Base-by-base conservation (phyloP, 2,113 vertebrate genomes). In the Piaya cayana region DNA sequence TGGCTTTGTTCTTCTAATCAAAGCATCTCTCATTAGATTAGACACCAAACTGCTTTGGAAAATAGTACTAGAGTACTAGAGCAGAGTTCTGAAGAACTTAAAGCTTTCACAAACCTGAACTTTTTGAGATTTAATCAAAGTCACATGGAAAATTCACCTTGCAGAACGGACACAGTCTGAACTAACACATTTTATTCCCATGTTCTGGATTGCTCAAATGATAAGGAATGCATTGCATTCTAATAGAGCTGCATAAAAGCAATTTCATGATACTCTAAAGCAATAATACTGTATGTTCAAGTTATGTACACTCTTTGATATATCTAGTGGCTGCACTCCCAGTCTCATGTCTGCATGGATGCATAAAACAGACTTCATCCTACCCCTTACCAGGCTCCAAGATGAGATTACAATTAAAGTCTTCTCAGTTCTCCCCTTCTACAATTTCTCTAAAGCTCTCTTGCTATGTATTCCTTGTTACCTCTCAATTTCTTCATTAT, bases 231-330 rank as follows among this genome's bases (percentile, higher is more conserved):
- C 88, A 56, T 42, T 94, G 70, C 50, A 50, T 62, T 78, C 4
- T 32, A 86, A 50, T 63, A 69, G 45, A 17, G 58, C 77, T 69
- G 64, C 60, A 90, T 64, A 76, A 93, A 87, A 91, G 81, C 90
- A 91, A 92, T 92, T 92, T 80, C 72, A 39, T 9, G 26, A 36
- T 37, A 37, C 20, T 89, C 82, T 76, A 58, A 77, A 96, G 93
- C 88, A 92, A 26, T 67, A 89, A 37, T 4, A 14, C 8, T 8
- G 8, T 8, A n/a, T 53, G 69, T n/a, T 82, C 64, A 72, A 95
- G 83, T 62, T 47, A n/a, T 12, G 52, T 45, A 56, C 62, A 53
- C 39, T 65, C 26, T 15, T 81, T 36, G 91, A 69, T 27, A 63
- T 68, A 60, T 47, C 1, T 6, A 47, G 74, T 39, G 43, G 27